phyloP scores from a whole-genome alignment of 2,888 invertebrate genomes.

The Unio delphinus region DNA sequence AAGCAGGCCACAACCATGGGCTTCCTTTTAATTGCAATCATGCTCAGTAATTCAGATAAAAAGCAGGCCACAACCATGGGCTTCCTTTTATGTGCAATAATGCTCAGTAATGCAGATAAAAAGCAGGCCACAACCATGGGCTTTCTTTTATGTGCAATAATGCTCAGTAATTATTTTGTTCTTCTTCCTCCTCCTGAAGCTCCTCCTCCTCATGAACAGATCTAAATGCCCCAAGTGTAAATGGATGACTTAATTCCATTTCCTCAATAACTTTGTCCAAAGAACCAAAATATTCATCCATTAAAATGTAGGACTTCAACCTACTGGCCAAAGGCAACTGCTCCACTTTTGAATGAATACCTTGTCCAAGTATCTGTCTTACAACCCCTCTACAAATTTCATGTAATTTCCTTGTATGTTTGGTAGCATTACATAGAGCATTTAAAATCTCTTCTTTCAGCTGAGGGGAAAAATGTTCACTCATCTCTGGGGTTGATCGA shows the following conservation, averaged over 20 bases:
- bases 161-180: too few species aligned
- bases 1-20: too few species aligned
- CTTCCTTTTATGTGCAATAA: too few species aligned
- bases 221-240: too few species aligned
- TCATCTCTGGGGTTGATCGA: constrained; percentile 48
- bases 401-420: constrained; percentile 53
- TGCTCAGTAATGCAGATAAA: too few species aligned
- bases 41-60: too few species aligned
- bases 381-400: constrained; percentile 58
- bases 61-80: too few species aligned
- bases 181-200: too few species aligned
- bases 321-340: constrained; percentile 56
- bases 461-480: constrained; percentile 44
- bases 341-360: constrained; percentile 48
- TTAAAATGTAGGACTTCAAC: constrained; percentile 61
- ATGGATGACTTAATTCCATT: constrained; percentile 18
- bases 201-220: too few species aligned
- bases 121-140: too few species aligned
- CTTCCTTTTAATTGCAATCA: too few species aligned
- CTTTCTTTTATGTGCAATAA: too few species aligned
- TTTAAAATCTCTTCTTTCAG: constrained; percentile 49
- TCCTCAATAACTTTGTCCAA: constrained; percentile 16
- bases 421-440: constrained; percentile 47
- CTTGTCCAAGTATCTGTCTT: constrained; percentile 46
- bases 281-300: constrained; percentile 53